Base-by-base conservation (phyloP, 1,140 invertebrate species). In the Penaeus japonicus region DNA sequence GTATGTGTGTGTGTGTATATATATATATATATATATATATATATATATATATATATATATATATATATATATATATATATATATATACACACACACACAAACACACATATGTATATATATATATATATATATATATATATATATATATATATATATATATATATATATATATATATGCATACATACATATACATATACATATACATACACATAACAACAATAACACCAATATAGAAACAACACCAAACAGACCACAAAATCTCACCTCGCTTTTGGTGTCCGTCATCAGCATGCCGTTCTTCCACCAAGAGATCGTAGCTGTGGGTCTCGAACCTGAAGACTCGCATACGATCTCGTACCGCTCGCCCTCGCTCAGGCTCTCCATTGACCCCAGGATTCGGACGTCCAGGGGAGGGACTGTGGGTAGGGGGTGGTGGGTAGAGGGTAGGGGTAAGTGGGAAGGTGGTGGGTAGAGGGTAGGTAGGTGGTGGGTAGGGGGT, bases 271-370 rank as follows among this genome's bases (percentile, higher is more conserved):
- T 87, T 53, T 82, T 87, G n/a, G 85, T 87, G n/a, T 87, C 85
- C n/a, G 85, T 87, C 85, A 87, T 87, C 3, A 87, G 47, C 53
- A 87, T 82, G 20, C 94, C 95, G 30, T 96, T 95, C 92, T 97
- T 94, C 95, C 95, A 97, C 96, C 96, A 97, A 1, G 95, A 95
- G 77, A 97, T 94, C 82, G 94, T 95, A 0, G 96, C 96, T 0
- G 96, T 94, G 20, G 96, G 96, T 78, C 96, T 93, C 32, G 96
- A 97, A 39, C 96, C 96, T n/a, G 94, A 94, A 1, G 95, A 95
- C 92, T 95, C 94, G 92, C 96, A 97, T 89, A 94, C 95, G 84
- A 97, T 94, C 89, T 96, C 95, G 90, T 96, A 96, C 89, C 94
- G 94, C 84, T 95, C 93, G 84, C 96, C 96, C 2, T 96, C 96